These are phyloP conservation scores for Cynopterus sphinx DNA, from an alignment of 2,797 vertebrate genomes.

Conservation along the genomic window DNA sequence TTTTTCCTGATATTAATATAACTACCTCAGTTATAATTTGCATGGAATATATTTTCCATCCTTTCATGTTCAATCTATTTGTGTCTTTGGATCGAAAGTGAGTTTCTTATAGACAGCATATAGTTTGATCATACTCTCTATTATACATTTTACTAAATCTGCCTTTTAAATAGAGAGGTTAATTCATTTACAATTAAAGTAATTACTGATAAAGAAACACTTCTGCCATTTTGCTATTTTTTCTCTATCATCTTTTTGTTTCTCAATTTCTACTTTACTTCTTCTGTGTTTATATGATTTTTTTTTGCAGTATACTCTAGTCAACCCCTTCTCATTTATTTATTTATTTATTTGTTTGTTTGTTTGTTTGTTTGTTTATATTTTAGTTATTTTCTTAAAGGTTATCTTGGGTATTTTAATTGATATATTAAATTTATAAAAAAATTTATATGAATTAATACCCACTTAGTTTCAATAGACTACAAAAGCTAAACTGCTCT, in stretches of 20 bases:
- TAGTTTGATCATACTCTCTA: no score
- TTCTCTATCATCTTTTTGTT: not conserved
- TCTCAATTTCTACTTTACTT: not conserved
- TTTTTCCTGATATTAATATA: not conserved
- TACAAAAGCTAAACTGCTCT: not conserved
- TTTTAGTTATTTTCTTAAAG: not conserved
- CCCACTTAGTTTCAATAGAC: not conserved
- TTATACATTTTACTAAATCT: not conserved
- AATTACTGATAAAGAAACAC: not conserved
- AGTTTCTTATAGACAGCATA: no score
- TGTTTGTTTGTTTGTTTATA: not conserved
- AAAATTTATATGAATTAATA: not conserved
- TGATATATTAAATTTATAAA: not conserved
- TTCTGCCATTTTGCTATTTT: not conserved
- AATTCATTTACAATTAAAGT: not conserved
- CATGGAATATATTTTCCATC: no score
- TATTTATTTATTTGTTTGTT: not conserved
- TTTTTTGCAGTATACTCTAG: not conserved
- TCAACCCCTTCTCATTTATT: not conserved
- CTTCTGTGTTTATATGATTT: not conserved
- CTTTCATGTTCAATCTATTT: no score
- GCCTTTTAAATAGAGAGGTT: not conserved
- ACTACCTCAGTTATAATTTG: not conserved
- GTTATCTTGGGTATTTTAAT: not conserved
- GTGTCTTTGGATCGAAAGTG: no score